phyloP scores from a whole-genome alignment of 2,888 invertebrate genomes.

The Bellardia pandia region DNA sequence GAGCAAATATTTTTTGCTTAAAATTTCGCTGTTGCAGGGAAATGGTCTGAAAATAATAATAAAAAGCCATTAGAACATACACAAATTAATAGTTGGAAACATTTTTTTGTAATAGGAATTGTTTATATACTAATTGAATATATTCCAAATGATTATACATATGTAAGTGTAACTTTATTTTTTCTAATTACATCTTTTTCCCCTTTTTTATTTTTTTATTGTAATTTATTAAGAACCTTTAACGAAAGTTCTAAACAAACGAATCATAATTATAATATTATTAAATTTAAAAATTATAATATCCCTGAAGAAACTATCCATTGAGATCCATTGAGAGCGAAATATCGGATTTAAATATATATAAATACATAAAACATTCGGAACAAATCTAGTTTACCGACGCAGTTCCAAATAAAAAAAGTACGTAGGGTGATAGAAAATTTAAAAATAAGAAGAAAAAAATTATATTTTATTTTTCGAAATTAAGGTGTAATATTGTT shows the following conservation, averaged over 20 bases:
- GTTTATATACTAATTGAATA: neutral
- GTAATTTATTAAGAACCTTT: neutral
- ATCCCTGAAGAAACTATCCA: too few relatives aligned
- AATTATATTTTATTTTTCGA: too few relatives aligned
- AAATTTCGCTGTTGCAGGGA: slow-evolving; percentile 93
- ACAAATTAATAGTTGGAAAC: neutral
- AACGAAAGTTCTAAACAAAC: neutral
- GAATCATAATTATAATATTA: too few relatives aligned
- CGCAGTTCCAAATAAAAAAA: too few relatives aligned
- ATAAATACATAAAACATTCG: too few relatives aligned
- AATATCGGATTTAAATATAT: too few relatives aligned
- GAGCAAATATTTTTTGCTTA: slow-evolving; percentile 97
- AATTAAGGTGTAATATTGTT: too few relatives aligned
- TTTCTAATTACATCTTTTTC: slow-evolving; percentile 11
- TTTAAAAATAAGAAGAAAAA: too few relatives aligned
- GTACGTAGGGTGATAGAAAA: too few relatives aligned
- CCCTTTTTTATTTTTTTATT: slow-evolving; percentile 1
- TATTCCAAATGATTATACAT: neutral
- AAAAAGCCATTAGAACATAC: neutral
- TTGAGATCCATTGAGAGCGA: too few relatives aligned
- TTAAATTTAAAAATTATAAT: too few relatives aligned
- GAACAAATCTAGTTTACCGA: too few relatives aligned
- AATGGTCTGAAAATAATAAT: slow-evolving; percentile 79
- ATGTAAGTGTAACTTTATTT: slow-evolving; percentile 14
- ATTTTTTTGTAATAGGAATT: neutral